Percentiles rank a stretch among this genome's conserved stretches.
Conservation (phyloP, 2,797 vertebrate genomes). For the Syngnathus acus region DNA sequence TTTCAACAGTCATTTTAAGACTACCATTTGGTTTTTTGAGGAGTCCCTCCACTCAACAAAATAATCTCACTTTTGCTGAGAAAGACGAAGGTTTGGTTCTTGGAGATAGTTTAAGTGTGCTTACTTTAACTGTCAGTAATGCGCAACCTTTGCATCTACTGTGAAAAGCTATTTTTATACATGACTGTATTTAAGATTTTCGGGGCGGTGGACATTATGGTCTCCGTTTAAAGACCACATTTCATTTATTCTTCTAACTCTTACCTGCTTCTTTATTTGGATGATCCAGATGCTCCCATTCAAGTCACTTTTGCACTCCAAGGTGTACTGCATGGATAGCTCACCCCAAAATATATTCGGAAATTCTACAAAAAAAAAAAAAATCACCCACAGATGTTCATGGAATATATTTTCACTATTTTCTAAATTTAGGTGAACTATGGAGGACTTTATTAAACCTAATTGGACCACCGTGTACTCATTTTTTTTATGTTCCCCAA, state of each 20-base stretch:
- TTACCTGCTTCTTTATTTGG: constrained; percentile 25
- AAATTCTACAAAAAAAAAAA: not conserved
- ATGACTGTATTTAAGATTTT: constrained; percentile 62
- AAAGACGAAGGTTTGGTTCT: constrained; percentile 58
- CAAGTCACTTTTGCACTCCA: not conserved
- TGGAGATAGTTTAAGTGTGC: constrained; percentile 40
- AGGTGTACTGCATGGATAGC: not conserved
- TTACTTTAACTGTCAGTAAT: constrained; percentile 58
- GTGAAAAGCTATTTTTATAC: constrained; percentile 74
- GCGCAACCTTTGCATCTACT: constrained; percentile 75
- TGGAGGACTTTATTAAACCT: not conserved
- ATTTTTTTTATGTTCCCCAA: not conserved
- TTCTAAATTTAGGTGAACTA: not conserved
- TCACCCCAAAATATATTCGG: not conserved
- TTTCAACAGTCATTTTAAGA: constrained; percentile 56
- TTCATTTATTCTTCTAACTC: constrained; percentile 41
- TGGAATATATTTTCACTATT: not conserved
- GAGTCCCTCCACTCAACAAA: constrained; percentile 44
- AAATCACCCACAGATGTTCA: not conserved
- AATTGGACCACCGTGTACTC: not conserved
- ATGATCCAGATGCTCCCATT: not conserved
- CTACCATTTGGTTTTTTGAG: constrained; percentile 13
- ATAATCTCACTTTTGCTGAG: constrained; percentile 74
- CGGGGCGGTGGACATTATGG: constrained; percentile 21
- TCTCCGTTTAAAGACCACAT: constrained; percentile 45